phyloP scores from a whole-genome alignment of 1,140 invertebrate genomes.

The Ceratosolen fusciceps region DNA sequence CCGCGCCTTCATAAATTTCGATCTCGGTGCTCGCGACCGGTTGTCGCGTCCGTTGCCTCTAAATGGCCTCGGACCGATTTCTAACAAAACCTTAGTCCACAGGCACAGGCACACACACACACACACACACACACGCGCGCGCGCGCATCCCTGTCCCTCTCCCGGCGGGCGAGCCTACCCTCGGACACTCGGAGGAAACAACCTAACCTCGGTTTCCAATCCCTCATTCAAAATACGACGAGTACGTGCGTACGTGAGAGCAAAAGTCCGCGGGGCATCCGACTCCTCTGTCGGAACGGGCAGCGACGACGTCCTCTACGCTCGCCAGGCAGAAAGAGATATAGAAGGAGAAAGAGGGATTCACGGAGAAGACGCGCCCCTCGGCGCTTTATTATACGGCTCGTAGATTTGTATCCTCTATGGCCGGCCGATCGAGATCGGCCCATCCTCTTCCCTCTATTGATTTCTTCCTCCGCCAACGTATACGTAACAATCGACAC shows the following conservation, averaged over 20 bases:
- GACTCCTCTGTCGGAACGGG: constrained; percentile 21
- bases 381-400: background rate
- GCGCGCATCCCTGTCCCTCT: no score
- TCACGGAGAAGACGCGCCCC: background rate
- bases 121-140: no score
- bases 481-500: background rate
- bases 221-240: constrained; percentile 38
- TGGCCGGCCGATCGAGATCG: background rate
- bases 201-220: constrained; percentile 24
- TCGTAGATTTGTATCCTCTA: background rate
- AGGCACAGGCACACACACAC: no score
- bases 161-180: no score
- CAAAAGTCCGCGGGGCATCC: constrained; percentile 33
- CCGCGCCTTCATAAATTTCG: constrained; percentile 34
- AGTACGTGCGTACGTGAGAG: constrained; percentile 14
- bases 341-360: constrained; percentile 1
- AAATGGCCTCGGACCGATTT: constrained; percentile 38
- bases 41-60: constrained; percentile 16
- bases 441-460: background rate
- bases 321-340: background rate
- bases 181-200: no score
- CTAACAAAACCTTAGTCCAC: constrained; percentile 35
- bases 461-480: background rate
- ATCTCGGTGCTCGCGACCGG: constrained; percentile 29
- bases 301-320: constrained; percentile 33